A percentile compares a stretch with the other conserved stretches of the same genome.
Conservation (phyloP, 2,113 vertebrate genomes). For the Lophura nycthemera region DNA sequence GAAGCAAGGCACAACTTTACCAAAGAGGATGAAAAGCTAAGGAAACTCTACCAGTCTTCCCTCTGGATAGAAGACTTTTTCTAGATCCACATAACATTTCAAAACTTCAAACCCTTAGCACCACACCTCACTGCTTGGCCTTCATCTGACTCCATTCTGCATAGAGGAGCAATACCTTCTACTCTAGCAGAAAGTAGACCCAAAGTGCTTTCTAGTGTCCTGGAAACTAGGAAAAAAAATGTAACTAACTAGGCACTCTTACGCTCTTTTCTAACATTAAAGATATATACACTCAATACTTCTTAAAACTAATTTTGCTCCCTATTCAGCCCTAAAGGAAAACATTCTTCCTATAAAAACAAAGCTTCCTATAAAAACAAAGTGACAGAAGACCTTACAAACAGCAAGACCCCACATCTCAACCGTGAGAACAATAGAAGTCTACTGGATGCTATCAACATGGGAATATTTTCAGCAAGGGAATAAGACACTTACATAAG, state of each 20-base stretch:
- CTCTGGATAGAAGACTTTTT: background rate
- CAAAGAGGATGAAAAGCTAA: background rate
- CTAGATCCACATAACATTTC: background rate
- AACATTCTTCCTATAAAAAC: background rate
- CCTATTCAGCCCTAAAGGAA: background rate
- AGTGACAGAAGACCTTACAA: background rate
- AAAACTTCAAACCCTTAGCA: background rate
- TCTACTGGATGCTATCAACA: background rate
- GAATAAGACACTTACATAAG: background rate
- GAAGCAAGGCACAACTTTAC: background rate
- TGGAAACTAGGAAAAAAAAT: background rate
- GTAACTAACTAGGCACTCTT: background rate
- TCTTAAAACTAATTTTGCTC: background rate
- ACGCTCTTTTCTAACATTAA: background rate
- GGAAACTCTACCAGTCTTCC: background rate
- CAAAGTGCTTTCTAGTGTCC: background rate
- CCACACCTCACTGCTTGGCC: background rate
- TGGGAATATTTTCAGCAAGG: background rate
- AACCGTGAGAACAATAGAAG: fast-evolving
- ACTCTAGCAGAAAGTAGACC: background rate
- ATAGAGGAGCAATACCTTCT: background rate
- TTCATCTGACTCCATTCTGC: background rate
- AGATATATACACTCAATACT: background rate
- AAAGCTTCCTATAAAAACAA: background rate
- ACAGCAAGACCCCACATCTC: background rate